Conservation (phyloP, 2,888 invertebrate genomes). For the Cheilosia grossa region DNA sequence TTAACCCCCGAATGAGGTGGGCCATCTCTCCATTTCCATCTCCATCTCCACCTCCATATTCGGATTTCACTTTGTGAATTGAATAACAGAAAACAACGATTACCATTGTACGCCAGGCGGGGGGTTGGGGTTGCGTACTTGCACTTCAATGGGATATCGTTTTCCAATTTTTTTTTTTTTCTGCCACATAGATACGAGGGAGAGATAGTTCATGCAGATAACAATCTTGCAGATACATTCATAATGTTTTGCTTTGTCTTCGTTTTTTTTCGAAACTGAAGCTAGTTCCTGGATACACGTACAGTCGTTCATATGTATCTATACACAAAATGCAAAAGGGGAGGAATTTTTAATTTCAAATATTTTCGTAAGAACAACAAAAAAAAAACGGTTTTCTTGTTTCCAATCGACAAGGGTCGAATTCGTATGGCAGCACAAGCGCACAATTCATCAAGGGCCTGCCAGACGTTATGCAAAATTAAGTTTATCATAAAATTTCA, state of each 20-base stretch:
- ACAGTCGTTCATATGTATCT: background rate
- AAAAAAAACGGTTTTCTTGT: slow-evolving; percentile 16
- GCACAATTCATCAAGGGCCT: slow-evolving; percentile 61
- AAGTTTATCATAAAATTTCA: slow-evolving; percentile 73
- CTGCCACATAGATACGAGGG: slow-evolving; percentile 26
- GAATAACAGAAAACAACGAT: slow-evolving; percentile 70
- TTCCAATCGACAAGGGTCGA: background rate
- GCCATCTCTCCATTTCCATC: background rate
- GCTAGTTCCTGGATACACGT: slow-evolving; percentile 18
- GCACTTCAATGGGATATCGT: slow-evolving; percentile 19
- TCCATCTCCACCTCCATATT: slow-evolving; percentile 19
- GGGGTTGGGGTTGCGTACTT: background rate
- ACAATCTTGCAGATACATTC: slow-evolving; percentile 71
- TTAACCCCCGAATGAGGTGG: slow-evolving; percentile 53
- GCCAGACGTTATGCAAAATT: slow-evolving; percentile 73
- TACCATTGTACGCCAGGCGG: slow-evolving; percentile 43
- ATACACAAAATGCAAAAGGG: slow-evolving; percentile 2
- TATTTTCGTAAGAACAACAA: slow-evolving; percentile 39
- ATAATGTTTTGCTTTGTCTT: slow-evolving; percentile 24
- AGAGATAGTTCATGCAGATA: slow-evolving; percentile 62
- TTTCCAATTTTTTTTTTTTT: slow-evolving; percentile 27
- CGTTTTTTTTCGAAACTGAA: slow-evolving; percentile 29
- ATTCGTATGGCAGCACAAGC: background rate
- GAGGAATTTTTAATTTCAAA: slow-evolving; percentile 69
- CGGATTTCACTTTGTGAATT: slow-evolving; percentile 63